Evolutionary conservation across 2,113 vertebrate genomes (phyloP).

Genomic region (Paradoxurus hermaphroditus): DNA sequence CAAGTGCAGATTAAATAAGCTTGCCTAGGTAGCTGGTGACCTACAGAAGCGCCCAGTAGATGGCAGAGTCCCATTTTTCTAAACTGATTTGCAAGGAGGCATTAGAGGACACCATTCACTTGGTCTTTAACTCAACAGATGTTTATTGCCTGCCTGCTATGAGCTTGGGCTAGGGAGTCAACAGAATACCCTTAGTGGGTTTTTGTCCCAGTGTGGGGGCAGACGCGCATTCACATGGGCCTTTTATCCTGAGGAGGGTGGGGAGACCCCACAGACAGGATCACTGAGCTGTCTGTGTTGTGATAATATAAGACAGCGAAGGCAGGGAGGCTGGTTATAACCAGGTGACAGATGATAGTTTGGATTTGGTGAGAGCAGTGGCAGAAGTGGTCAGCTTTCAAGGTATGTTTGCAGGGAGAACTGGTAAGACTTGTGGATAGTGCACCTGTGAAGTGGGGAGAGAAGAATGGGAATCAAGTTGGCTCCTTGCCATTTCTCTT

Average conservation of each 20-base stretch:
- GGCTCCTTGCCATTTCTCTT: background rate
- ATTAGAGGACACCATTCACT: background rate
- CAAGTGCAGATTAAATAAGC: background rate
- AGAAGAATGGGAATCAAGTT: background rate
- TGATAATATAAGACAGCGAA: background rate
- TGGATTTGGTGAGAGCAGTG: background rate
- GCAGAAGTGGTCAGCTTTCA: background rate
- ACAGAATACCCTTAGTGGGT: background rate
- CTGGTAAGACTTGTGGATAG: background rate
- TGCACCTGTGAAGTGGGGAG: background rate
- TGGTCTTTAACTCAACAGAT: background rate
- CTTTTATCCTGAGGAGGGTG: background rate
- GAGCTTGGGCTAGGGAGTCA: background rate
- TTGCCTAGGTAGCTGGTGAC: background rate
- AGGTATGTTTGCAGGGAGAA: background rate
- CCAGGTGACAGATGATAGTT: too few relatives aligned
- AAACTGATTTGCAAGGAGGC: background rate
- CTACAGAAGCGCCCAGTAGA: background rate
- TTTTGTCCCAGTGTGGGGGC: background rate
- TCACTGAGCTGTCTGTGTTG: background rate
- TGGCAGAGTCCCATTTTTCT: background rate
- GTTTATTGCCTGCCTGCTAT: background rate
- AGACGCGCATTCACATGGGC: background rate
- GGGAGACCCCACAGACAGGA: background rate
- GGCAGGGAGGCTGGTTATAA: background rate